Evolutionary conservation across 35 echinoderm and acorn worm genomes (phyloP), one percentile per base, ranked within the genome.

Genomic region (Diadema setosum): DNA sequence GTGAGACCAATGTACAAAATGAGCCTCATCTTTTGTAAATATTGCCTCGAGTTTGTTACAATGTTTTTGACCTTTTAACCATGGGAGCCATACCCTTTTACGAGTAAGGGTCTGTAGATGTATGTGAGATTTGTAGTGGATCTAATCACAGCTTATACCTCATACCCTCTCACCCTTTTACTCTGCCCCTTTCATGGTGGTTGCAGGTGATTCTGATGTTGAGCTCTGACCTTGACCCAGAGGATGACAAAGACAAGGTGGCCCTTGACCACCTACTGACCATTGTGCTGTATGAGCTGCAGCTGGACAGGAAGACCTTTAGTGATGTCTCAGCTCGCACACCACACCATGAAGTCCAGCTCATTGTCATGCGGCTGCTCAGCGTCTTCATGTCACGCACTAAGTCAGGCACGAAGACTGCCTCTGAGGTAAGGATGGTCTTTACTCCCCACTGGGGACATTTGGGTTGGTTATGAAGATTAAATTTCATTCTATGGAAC

Each of bases 301-400:
- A 92, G 23, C 91, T 99, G 61, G 81, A 63, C 27, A 59, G 89
- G n/a, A 80, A 86, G 52, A 90, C 94, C 24, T 99, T 99, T 42
- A 82, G 85, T 29, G 90, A 99, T 43, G 90, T 99, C 9, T 90
- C 96, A 9, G 86, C 84, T 21, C 81, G 96, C 24, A 94, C 96
- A 9, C 83, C 92, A 9, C 83, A 87, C 58, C 96, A 99, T 36
- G 96, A 99, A 89, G 96, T 99, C 36, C 96, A 99, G 85, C 86
- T 99, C 11, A 99, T 99, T n/a, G 89, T 99, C 87, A 99, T 99
- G 96, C 50, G 96, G 27, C 83, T 99, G 9, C 96, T 99, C 23
- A 99, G 96, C 70, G 96, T 99, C 40, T 99, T 99, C 82, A 99
- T 99, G 96, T 99, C 96, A 44, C 74, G 96, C 5, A 95, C 96